Conservation (phyloP, 2,797 vertebrate genomes). For the Aphelocoma californica region DNA sequence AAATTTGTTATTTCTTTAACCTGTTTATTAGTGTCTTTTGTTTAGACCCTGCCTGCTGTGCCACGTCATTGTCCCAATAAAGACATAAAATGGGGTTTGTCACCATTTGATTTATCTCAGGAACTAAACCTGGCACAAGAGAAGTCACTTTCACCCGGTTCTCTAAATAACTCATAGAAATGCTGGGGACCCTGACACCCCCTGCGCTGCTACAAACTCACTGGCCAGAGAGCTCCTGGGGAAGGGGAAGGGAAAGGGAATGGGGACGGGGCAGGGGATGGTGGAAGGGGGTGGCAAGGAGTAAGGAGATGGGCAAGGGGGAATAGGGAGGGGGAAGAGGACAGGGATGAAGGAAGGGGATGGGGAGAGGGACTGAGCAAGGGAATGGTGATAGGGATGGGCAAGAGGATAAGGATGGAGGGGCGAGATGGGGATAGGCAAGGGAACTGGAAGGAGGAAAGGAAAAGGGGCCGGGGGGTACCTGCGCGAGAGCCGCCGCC, state of each 20-base stretch:
- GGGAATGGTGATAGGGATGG: neutral
- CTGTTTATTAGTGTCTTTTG: neutral
- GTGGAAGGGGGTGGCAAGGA: neutral
- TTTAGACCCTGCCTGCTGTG: neutral
- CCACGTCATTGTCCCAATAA: fast-evolving
- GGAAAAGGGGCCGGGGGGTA: fast-evolving
- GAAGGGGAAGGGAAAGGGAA: too few relatives aligned
- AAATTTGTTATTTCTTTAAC: neutral
- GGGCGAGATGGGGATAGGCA: neutral
- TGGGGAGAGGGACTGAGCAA: too few relatives aligned
- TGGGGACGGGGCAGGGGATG: neutral
- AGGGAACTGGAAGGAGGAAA: neutral
- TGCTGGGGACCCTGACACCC: neutral
- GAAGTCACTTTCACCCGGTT: fast-evolving
- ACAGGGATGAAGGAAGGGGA: neutral
- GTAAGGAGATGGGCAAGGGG: too few relatives aligned
- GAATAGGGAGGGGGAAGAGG: fast-evolving
- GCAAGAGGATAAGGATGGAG: too few relatives aligned
- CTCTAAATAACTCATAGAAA: fast-evolving
- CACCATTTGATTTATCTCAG: fast-evolving
- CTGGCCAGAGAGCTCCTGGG: fast-evolving
- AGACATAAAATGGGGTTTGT: fast-evolving
- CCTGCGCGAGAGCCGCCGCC: neutral
- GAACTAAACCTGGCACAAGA: neutral
- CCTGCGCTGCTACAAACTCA: neutral